Base-by-base conservation (phyloP, 2,113 vertebrate species). In the Montifringilla adamsi region DNA sequence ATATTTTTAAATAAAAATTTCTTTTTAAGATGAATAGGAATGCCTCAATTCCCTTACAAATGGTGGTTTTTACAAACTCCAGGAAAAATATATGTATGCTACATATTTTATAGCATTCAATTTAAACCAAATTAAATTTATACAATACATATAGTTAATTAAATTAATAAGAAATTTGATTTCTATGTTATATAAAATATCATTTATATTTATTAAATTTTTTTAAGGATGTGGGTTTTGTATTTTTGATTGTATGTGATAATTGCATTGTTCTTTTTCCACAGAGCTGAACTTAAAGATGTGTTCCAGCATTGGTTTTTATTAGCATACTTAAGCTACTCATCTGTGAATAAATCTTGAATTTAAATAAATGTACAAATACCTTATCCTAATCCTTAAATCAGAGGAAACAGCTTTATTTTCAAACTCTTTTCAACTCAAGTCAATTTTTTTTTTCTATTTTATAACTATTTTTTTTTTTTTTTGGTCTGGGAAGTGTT, bases 101-200 rank as follows among this genome's bases (percentile, higher is more conserved):
- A 27, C 9, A 60, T 35, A 15, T 50, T 77, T 46, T 62, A 7
- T 35, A 59, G 27, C 3, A 0, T 66, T 30, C 5, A 41, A 22
- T 33, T 67, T 19, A 16, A 73, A 73, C 1, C 2, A 73, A 59
- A 19, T 33, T 6, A n/a, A 52, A 76, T 0, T 59, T 77, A 13
- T 17, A 35, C 8, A 7, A 55, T 27, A 16, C 28, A n/a, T 30
- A 37, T 28, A 73, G 13, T 31, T 28, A 49, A 59, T 19, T 15
- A 56, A 31, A 72, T n/a, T 0, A 43, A 43, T 69, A 59, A 28
- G 3, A 63, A 39, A 21, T 12, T 3, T 8, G 0, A 5, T 60
- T 78, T 44, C 39, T 69, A 59, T 1, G 3, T 46, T 46, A 50
- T 14, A 41, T 53, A 53, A 72, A 22, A 70, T 31, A 12, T 28